Base-by-base conservation (phyloP, 2,113 vertebrate genomes). In the Cariama cristata region DNA sequence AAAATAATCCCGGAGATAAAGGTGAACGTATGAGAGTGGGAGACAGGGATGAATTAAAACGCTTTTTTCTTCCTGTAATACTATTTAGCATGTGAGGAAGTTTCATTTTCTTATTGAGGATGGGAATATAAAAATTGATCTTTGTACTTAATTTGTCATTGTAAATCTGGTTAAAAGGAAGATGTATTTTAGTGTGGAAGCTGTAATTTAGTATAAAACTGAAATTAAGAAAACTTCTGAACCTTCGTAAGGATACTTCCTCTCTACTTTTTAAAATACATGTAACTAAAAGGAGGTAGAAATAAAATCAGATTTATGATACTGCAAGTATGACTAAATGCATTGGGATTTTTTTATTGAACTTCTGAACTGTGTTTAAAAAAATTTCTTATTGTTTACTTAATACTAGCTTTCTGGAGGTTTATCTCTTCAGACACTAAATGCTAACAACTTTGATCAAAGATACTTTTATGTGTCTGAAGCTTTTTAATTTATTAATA, bases 401-500 rank as follows among this genome's bases (percentile, higher is more conserved):
- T 50, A n/a, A 11, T 24, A 14, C 18, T 23, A 28, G 49, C 53
- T 83, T 86, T 53, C 45, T 80, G 68, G 55, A 82, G 88, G n/a
- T 74, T 96, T 86, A 95, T 92, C 86, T 86, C 88, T 80, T 92
- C 66, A n/a, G 26, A 15, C 18, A 3, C 79, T 40, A 26, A 50
- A 35, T 18, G 44, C 12, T 63, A 77, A 50, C 79, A 88, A 6
- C 79, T 56, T 88, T 79, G 95, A 97, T 97, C 95, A 96, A 87
- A 95, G 86, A 69, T 40, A 35, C 93, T 95, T 97, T 79, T 12
- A 87, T 92, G 92, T 93, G 83, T 91, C 76, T 84, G 91, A 47
- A 74, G 80, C 79, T 86, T 77, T 66, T 85, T 60, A 49, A 93
- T 95, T 93, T 94, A 88, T 97, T 92, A 32, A 88, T 93, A 18